Conservation (phyloP, 2,113 vertebrate species). For the Colinus virginianus region DNA sequence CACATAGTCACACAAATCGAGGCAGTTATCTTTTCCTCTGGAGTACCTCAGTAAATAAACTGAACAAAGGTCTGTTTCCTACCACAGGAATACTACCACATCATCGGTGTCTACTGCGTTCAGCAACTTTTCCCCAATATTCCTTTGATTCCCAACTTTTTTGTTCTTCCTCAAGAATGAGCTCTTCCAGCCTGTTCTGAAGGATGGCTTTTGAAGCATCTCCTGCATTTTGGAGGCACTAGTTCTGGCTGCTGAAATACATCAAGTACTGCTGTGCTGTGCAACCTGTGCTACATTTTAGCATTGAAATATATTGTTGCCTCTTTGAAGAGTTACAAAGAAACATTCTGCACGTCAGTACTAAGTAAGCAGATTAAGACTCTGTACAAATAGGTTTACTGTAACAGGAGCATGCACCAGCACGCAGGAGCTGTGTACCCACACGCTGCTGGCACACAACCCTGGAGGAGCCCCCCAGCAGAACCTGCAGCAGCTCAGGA, state of each 20-base stretch:
- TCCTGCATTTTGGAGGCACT: not conserved
- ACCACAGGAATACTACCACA: not conserved
- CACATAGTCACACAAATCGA: not conserved
- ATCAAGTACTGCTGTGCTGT: not conserved
- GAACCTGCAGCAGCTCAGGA: not conserved
- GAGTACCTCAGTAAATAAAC: not conserved
- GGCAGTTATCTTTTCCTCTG: rapidly evolving
- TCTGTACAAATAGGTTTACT: not conserved
- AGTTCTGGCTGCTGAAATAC: not conserved
- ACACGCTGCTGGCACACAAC: not conserved
- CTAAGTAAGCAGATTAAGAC: not conserved
- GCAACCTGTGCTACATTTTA: not conserved
- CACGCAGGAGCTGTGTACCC: rapidly evolving
- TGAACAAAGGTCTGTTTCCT: rapidly evolving
- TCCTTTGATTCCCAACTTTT: not conserved
- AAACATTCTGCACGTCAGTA: not conserved
- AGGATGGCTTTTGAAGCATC: not conserved
- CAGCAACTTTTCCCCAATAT: not conserved
- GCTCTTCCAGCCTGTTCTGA: not conserved
- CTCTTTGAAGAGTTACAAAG: not conserved
- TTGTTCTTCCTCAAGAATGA: not conserved
- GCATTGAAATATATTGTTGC: not conserved
- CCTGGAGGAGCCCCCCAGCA: not conserved
- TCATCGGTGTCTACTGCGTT: not conserved
- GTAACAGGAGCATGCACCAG: not conserved